Evolutionary conservation across 1,140 invertebrate species (phyloP).

Genomic region (Scylla paramamosain): DNA sequence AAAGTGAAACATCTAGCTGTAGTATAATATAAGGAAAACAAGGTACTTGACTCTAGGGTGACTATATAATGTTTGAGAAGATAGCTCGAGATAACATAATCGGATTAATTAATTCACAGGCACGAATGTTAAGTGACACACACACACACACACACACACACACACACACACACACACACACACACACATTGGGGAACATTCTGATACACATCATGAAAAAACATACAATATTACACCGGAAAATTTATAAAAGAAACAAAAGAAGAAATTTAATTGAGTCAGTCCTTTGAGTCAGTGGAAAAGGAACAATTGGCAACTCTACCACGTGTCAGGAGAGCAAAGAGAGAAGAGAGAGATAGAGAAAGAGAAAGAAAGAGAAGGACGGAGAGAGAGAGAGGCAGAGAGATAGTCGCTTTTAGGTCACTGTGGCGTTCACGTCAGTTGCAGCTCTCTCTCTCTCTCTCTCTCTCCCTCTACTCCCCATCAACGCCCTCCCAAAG

Average conservation of each 20-base stretch:
- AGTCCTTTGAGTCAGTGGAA: neutral
- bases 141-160: conserved; percentile 36
- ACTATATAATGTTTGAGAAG: too few relatives aligned
- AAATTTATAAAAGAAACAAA: too few relatives aligned
- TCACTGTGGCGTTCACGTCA: neutral
- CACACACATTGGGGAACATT: neutral
- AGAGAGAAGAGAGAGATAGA: neutral
- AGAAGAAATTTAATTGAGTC: too few relatives aligned
- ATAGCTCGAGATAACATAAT: too few relatives aligned
- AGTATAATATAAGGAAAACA: too few relatives aligned
- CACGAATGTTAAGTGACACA: neutral
- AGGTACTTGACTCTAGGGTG: too few relatives aligned
- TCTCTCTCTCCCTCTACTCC: conserved; percentile 26
- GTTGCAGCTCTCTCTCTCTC: conserved; percentile 21
- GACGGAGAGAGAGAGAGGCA: neutral
- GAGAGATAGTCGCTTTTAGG: neutral
- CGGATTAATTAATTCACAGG: neutral
- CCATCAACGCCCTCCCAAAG: too few relatives aligned
- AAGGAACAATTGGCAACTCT: too few relatives aligned
- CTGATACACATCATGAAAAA: neutral
- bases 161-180: conserved; percentile 40
- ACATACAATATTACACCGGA: neutral
- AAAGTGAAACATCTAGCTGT: too few relatives aligned
- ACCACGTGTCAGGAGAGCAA: too few relatives aligned
- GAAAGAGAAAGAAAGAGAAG: neutral